Base-by-base conservation (phyloP, 2,797 vertebrate genomes). In the Podargus strigoides region DNA sequence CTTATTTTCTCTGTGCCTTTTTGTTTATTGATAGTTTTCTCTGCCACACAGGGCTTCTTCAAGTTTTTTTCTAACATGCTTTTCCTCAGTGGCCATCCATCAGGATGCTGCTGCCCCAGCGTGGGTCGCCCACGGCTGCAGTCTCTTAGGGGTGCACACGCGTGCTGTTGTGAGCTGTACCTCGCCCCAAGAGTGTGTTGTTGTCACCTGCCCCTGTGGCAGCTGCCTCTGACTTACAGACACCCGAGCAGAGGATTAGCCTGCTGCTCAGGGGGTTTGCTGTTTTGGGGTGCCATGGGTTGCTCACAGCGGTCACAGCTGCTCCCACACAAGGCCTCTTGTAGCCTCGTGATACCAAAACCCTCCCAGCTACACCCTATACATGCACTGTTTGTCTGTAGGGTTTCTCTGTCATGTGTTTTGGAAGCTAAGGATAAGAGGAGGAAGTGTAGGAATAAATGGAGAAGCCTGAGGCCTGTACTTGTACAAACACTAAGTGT, bases 61-160 rank as follows among this genome's bases (percentile, higher is more conserved):
- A 24, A 55, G 14, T 70, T 70, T 83, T 62, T 34, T 23, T 77
- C 49, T n/a, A 28, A 36, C 27, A 22, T 27, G 12, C 23, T 60
- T 86, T 74, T 62, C 34, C n/a, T 67, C 41, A 4, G 53, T 12
- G 47, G 8, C 47, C 2, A 0, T 70, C n/a, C 10, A 17, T 74
- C 2, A 3, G 6, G 39, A 3, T 59, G 30, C 46, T 4, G 5
- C 64, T 47, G 63, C 12, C 39, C 13, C 0, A 6, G 13, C 1
- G 1, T 17, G 49, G 21, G 13, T 79, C 4, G 4, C 27, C 36
- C 1, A 2, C 2, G 21, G 44, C 70, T 46, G 8, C 49, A 6
- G 12, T 74, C n/a, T n/a, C 49, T 63, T 3, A 0, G 17, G 39
- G 19, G 7, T 14, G 52, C 39, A 7, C 19, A 9, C 0, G 0